phyloP scores from a whole-genome alignment of 2,888 invertebrate species.

The Phalera bucephala region DNA sequence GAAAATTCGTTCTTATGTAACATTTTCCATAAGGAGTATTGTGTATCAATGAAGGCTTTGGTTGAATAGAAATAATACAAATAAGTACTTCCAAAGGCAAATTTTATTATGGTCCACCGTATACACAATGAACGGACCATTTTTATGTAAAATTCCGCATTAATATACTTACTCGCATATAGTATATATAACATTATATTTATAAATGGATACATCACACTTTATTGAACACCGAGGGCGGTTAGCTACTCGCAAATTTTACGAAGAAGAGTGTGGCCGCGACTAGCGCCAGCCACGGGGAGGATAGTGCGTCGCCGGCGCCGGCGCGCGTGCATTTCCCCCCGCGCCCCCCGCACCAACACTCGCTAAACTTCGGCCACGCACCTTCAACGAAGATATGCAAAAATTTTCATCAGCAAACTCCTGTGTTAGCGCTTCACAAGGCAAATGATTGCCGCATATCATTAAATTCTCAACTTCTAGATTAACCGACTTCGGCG shows the following conservation, averaged over 20 bases:
- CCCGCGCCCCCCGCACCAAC: constrained; percentile 60
- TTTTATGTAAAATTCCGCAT: constrained; percentile 80
- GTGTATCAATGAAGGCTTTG: no score
- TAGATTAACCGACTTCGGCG: constrained; percentile 88
- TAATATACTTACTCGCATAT: constrained; percentile 65
- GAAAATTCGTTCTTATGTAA: no score
- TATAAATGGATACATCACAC: constrained; percentile 66
- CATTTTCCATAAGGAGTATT: no score
- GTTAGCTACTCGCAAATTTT: constrained; percentile 58
- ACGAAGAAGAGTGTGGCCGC: constrained; percentile 55
- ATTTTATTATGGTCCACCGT: constrained; percentile 81
- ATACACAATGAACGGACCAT: constrained; percentile 81
- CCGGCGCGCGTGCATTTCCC: constrained; percentile 63
- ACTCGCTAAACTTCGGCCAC: constrained; percentile 88
- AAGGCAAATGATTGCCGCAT: constrained; percentile 92
- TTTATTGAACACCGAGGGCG: constrained; percentile 71
- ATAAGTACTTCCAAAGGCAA: no score
- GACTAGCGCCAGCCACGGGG: constrained; percentile 47
- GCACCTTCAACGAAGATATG: constrained; percentile 92
- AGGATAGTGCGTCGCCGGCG: constrained; percentile 44
- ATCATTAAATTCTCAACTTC: constrained; percentile 88
- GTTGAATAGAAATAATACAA: no score
- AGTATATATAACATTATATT: constrained; percentile 82
- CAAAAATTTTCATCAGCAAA: constrained; percentile 91
- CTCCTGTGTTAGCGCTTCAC: constrained; percentile 87